A percentile compares a stretch with the other conserved stretches of the same genome.
phyloP scores from a whole-genome alignment of 2,113 vertebrate genomes.

The Semicossyphus pulcher region DNA sequence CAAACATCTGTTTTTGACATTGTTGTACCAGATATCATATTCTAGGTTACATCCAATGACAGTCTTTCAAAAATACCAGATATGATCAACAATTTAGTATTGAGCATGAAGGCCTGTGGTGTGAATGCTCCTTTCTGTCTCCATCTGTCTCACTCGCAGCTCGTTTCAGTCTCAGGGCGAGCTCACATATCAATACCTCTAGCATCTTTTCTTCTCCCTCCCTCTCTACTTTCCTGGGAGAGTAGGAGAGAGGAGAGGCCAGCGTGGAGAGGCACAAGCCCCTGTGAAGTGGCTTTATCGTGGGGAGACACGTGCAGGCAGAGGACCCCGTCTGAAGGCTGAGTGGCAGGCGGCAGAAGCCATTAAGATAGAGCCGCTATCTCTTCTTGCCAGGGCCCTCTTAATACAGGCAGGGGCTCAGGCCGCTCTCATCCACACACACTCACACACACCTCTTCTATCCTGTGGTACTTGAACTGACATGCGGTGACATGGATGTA shows the following conservation, averaged over 20 bases:
- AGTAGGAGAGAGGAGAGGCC: constrained; percentile 54
- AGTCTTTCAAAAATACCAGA: constrained; percentile 37
- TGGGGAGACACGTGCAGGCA: constrained; percentile 59
- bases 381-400: constrained; percentile 75
- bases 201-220: constrained; percentile 52
- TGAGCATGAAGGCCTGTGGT: constrained; percentile 11
- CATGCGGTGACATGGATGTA: constrained; percentile 47
- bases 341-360: constrained; percentile 81
- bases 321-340: constrained; percentile 77
- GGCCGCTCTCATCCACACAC: constrained; percentile 45
- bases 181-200: constrained; percentile 69
- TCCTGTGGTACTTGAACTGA: constrained; percentile 54
- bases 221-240: constrained; percentile 31
- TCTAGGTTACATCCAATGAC: constrained; percentile 18
- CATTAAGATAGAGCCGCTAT: constrained; percentile 84
- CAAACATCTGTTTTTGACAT: neutral
- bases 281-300: constrained; percentile 85
- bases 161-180: constrained; percentile 47
- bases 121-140: constrained; percentile 9
- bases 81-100: constrained; percentile 38
- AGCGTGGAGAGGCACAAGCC: constrained; percentile 63
- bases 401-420: constrained; percentile 66
- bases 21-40: constrained; percentile 5
- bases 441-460: constrained; percentile 24
- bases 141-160: constrained; percentile 15